These are phyloP conservation scores for Lepidurus couesii DNA, from an alignment of 1,140 invertebrate species.

Conservation along the genomic window DNA sequence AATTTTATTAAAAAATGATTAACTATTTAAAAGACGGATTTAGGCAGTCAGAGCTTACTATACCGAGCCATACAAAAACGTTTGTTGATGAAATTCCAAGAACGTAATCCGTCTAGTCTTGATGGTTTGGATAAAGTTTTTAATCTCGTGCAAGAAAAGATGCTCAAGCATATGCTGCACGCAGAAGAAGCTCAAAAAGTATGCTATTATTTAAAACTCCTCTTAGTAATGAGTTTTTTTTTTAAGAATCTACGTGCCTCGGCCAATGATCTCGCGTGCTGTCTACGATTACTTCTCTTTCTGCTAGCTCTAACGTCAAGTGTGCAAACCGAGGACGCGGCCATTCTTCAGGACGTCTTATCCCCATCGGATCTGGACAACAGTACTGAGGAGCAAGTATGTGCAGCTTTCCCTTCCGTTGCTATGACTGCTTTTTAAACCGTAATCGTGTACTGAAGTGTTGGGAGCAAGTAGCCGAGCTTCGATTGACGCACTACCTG, in stretches of 20 bases:
- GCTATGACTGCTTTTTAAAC: not conserved
- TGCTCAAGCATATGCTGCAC: not conserved
- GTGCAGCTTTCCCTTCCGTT: not conserved
- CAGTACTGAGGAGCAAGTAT: not conserved
- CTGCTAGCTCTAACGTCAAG: not conserved
- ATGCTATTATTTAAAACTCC: not conserved
- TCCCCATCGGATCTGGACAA: not conserved
- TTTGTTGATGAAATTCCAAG: not conserved
- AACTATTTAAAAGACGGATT: not conserved
- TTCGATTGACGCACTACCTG: not conserved
- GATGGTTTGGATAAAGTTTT: conserved; percentile 10
- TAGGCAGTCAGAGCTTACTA: not conserved
- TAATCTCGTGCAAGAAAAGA: not conserved
- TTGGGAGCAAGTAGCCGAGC: not conserved
- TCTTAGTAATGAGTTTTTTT: not conserved
- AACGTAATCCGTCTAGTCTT: not conserved
- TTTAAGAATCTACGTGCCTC: not conserved
- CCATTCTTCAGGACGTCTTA: not conserved
- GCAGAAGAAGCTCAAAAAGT: conserved; percentile 12
- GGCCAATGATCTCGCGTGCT: conserved; percentile 1
- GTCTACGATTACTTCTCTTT: not conserved
- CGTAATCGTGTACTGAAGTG: not conserved
- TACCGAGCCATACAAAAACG: not conserved
- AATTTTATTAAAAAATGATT: not conserved
- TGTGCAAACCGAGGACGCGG: not conserved